Evolutionary conservation across 2,888 invertebrate genomes (phyloP), one percentile per base, ranked within the genome.

Genomic region (Euzophera pinguis): DNA sequence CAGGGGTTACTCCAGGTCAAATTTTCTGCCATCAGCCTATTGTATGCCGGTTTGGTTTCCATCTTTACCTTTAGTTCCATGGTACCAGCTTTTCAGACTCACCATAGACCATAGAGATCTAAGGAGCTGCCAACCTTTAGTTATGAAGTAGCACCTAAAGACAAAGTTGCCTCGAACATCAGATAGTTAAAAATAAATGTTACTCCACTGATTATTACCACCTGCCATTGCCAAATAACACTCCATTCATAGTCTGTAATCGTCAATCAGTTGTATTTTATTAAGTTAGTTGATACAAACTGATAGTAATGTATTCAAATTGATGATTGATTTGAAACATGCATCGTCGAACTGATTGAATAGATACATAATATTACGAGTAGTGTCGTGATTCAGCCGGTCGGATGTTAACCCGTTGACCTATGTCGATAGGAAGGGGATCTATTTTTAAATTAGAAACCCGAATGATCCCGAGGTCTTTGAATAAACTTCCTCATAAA

Each of bases 251-350:
- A 66, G 67, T 63, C 64, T 57, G 45, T 58, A 64, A 59, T 61
- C 65, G 65, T 73, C 65, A 67, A 73, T 73, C 70, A 69, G 53
- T 57, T 60, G 57, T 45, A 62, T 64, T 64, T 71, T 75, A 81
- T 75, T 74, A 73, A 78, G 75, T 78, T 76, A 76, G 71, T 65
- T 63, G 67, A 62, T 65, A 67, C 32, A 50, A 39, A 29, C 49
- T 10, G 49, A 50, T 39, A 50, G 29, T 71, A 85, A 88, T 82
- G 75, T 87, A 88, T 87, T 88, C 82, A 87, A 86, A 87, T 86
- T 86, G 87, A 82, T 89, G 88, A 89, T 89, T 89, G 89, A 90
- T 89, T 86, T 67, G 78, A 83, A 54, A 84, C 84, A 82, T 71
- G 78, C 63, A 71, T 71, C 68, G 69, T 73, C 67, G 73, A 10